phyloP scores from a whole-genome alignment of 2,113 vertebrate species.

The Saguinus midas region DNA sequence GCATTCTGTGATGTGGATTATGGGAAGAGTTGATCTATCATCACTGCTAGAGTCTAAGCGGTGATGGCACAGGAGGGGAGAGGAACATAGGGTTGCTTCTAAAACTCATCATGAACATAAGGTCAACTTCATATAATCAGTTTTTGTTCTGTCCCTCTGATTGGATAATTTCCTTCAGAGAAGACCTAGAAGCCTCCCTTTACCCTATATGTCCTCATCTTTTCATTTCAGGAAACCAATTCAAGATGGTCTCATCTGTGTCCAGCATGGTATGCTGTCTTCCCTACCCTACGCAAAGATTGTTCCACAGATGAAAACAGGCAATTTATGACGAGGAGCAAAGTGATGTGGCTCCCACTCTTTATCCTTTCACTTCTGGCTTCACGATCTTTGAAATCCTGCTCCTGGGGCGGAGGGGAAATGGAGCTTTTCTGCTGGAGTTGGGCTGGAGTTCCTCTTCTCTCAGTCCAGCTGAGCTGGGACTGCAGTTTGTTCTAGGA shows the following conservation, averaged over 20 bases:
- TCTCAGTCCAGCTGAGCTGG: not conserved
- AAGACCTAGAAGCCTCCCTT: not conserved
- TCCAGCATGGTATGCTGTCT: not conserved
- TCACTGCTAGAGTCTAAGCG: not conserved
- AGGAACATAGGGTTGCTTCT: not conserved
- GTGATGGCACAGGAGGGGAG: not conserved
- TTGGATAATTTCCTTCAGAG: not conserved
- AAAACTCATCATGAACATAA: not conserved
- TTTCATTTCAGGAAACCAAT: not conserved
- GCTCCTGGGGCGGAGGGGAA: not conserved
- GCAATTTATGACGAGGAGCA: not conserved
- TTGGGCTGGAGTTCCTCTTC: not conserved
- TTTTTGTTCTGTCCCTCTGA: not conserved
- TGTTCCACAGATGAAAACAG: not conserved
- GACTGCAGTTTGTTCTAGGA: not conserved
- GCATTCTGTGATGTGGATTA: not conserved
- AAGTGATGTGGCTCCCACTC: not conserved
- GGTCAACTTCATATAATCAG: not conserved
- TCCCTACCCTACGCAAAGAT: slow-evolving; percentile 15
- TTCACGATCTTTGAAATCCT: not conserved
- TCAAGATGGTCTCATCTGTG: not conserved
- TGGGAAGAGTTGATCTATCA: slow-evolving; percentile 41
- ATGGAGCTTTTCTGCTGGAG: not conserved
- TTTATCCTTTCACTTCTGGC: not conserved
- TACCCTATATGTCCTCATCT: not conserved